A percentile compares a stretch with the other conserved stretches of the same genome.
Evolutionary conservation across 2,113 vertebrate genomes (phyloP).

Genomic region (Mesembrinibis cayennensis): DNA sequence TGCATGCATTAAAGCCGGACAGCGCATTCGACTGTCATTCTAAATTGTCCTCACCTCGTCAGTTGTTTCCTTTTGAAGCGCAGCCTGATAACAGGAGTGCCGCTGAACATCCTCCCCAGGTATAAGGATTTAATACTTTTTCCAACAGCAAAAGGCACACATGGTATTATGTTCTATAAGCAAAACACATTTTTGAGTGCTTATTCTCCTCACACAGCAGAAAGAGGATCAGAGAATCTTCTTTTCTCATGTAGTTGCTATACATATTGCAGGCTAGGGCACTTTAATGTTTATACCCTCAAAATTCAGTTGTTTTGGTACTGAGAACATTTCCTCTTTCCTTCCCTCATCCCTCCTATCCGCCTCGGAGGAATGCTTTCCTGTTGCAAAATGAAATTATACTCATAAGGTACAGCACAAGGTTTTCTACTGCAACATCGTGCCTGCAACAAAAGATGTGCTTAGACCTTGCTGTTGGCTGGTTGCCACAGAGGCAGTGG

Average conservation of each 20-base stretch:
- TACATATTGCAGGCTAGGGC: not conserved
- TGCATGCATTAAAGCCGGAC: not conserved
- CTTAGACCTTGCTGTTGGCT: not conserved
- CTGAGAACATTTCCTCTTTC: not conserved
- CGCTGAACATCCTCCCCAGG: constrained; percentile 93
- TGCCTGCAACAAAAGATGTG: not conserved
- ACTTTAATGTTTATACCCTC: not conserved
- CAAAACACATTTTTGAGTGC: constrained; percentile 5
- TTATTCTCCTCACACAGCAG: not conserved
- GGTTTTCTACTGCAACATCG: not conserved
- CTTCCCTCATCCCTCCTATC: not conserved
- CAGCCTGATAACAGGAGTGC: constrained; percentile 86
- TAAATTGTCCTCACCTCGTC: constrained; percentile 82
- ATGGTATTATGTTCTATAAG: constrained; percentile 83
- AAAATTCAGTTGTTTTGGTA: not conserved
- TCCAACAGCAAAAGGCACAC: constrained; percentile 78
- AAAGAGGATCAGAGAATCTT: not conserved
- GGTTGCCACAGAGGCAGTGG: not conserved
- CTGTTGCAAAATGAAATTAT: not conserved
- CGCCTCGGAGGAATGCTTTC: not conserved
- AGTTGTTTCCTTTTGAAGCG: constrained; percentile 88
- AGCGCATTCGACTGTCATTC: not conserved
- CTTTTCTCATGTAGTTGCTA: not conserved
- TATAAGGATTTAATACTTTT: constrained; percentile 91
- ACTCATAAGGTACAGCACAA: not conserved